Base-by-base conservation (phyloP, 2,888 invertebrate species). In the Pristionchus fissidentatus region DNA sequence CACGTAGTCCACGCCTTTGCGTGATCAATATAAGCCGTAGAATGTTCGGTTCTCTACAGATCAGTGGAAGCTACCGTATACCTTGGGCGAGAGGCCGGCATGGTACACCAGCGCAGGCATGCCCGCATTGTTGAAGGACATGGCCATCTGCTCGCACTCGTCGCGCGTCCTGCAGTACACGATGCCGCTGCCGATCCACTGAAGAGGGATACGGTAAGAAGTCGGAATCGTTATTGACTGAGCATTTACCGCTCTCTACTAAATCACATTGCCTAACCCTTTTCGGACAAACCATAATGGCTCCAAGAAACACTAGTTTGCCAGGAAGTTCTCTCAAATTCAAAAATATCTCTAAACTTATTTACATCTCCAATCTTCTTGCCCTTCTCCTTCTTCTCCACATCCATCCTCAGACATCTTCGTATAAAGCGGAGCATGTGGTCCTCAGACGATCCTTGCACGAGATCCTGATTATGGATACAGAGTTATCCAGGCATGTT, bases 121-220 rank as follows among this genome's bases (percentile, higher is more conserved):
- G 8, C 93, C 93, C 32, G 92, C 92, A 86, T 94, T 94, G 43
- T 94, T 95, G 83, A 99, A 94, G 92, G 95, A 95, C 66, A 94
- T 93, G 0, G 97, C 96, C 86, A 99, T 94, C 85, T 95, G 95
- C 92, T 96, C 96, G 78, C 97, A 97, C 87, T 95, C 95, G 89
- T 97, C 97, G 85, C 98, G 94, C 0, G 97, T 97, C 86, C 98
- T 95, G 93, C 98, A 98, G 93, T 98, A 98, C 84, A 98, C 95
- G 89, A 98, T 98, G 5, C 96, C 91, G 35, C 88, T 89, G 29
- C 90, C 90, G 29, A 60, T 83, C 84, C 84, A 87, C 84, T 85
- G 83, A 66, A n/a, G 15, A 41, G 26, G 15, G 73, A n/a, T 46
- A 46, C 75, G 26, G 75, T 75, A 75, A 22, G n/a, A 22, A 5